Evolutionary conservation across 2,113 vertebrate species (phyloP).

Genomic region (Melanocharis versteri): DNA sequence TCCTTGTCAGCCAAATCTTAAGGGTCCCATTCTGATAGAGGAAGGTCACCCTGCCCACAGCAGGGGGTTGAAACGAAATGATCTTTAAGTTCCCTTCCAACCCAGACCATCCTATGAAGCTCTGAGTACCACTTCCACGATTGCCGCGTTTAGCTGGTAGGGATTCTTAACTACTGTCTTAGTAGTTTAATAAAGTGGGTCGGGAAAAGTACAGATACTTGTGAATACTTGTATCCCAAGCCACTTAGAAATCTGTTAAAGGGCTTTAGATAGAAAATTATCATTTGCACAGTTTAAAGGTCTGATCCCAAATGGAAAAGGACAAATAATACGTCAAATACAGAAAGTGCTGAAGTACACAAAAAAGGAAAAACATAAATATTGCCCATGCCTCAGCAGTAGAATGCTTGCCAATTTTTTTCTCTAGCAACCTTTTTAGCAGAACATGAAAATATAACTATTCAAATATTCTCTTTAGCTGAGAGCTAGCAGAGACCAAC

Average conservation of each 20-base stretch:
- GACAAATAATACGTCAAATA: not conserved
- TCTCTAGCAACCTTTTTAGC: not conserved
- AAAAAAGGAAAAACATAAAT: not conserved
- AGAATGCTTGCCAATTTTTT: not conserved
- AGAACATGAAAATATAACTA: not conserved
- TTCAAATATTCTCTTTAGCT: not conserved
- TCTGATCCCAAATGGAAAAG: not conserved
- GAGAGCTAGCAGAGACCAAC: not conserved
- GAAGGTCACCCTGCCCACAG: rapidly evolving
- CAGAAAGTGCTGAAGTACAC: not conserved
- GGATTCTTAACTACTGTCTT: not conserved
- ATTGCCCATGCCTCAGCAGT: not conserved
- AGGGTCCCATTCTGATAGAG: not conserved
- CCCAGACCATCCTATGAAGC: not conserved
- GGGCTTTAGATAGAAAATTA: not conserved
- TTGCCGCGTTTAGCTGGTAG: not conserved
- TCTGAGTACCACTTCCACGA: not conserved
- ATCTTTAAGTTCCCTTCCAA: not conserved
- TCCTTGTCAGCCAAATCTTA: not conserved
- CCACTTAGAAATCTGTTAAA: not conserved
- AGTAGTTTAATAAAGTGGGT: not conserved
- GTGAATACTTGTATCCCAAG: not conserved
- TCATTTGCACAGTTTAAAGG: not conserved
- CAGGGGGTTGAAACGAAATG: not conserved
- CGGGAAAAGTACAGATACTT: not conserved